Evolutionary conservation across 2,888 invertebrate genomes (phyloP).

Genomic region (Arenicola marina): DNA sequence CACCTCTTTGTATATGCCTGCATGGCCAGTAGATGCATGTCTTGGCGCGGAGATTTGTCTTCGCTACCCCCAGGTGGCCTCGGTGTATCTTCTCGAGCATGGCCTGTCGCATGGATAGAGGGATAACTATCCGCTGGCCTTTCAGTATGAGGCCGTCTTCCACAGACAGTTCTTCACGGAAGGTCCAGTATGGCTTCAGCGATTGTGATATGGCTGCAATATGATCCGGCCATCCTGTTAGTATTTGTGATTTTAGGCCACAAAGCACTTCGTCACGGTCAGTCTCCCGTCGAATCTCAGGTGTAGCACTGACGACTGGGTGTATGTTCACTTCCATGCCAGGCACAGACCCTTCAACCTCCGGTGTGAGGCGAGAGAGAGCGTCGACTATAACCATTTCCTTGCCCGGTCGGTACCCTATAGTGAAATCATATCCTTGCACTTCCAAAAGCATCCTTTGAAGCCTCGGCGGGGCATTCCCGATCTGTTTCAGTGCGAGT

Average conservation of each 20-base stretch:
- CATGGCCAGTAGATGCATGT: no score
- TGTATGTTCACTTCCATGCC: no score
- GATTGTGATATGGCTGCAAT: not conserved
- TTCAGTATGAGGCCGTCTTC: not conserved
- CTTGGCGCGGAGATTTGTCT: not conserved
- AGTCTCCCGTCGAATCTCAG: not conserved
- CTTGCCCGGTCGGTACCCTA: not conserved
- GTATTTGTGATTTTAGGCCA: not conserved
- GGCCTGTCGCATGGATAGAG: not conserved
- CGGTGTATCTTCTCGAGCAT: not conserved
- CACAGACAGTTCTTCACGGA: not conserved
- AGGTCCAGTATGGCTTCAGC: not conserved
- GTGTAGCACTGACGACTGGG: no score
- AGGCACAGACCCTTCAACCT: not conserved
- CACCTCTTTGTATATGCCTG: not conserved
- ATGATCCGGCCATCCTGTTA: not conserved
- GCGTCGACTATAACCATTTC: not conserved
- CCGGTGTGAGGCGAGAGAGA: not conserved
- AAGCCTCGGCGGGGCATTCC: not conserved
- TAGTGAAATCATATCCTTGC: not conserved
- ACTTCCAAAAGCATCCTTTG: not conserved
- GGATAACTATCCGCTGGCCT: not conserved
- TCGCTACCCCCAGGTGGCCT: not conserved
- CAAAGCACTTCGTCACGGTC: not conserved
- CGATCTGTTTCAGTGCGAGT: not conserved